These are phyloP conservation scores for Trypoxylus dichotomus DNA, from an alignment of 1,140 invertebrate species.

Conservation along the genomic window DNA sequence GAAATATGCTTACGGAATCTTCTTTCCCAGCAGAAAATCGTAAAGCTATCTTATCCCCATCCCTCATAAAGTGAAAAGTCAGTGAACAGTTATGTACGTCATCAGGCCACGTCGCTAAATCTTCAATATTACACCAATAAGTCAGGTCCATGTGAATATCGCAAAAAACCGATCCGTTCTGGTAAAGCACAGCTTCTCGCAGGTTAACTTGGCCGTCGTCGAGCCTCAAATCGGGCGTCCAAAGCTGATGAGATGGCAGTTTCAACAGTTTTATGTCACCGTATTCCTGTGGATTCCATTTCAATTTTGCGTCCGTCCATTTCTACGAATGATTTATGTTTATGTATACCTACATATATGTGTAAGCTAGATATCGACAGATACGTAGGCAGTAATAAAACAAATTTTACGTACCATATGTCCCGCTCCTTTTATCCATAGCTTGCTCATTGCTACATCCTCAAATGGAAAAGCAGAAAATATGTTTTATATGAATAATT, in stretches of 20 bases:
- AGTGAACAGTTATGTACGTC: constrained; percentile 37
- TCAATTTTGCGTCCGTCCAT: not conserved
- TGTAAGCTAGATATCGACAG: constrained; percentile 50
- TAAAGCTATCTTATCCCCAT: constrained; percentile 5
- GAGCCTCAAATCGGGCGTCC: constrained; percentile 51
- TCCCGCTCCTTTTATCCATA: constrained; percentile 42
- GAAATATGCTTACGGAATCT: not conserved
- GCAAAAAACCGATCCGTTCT: constrained; percentile 42
- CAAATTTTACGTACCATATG: constrained; percentile 44
- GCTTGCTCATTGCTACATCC: constrained; percentile 45
- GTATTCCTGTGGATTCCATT: not conserved
- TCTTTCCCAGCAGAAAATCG: not conserved
- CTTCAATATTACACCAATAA: constrained; percentile 40
- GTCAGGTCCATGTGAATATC: constrained; percentile 39
- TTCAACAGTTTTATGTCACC: constrained; percentile 37
- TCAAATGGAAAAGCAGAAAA: constrained; percentile 34
- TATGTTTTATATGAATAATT: not conserved
- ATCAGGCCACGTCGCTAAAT: constrained; percentile 46
- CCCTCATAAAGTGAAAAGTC: constrained; percentile 14
- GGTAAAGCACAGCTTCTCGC: constrained; percentile 32
- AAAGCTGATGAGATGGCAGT: constrained; percentile 50
- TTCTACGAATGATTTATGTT: constrained; percentile 39
- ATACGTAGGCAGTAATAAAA: constrained; percentile 15
- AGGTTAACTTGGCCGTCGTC: constrained; percentile 1
- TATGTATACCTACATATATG: constrained; percentile 46